Evolutionary conservation across 1,140 invertebrate genomes (phyloP).

Genomic region (Spodoptera litura): DNA sequence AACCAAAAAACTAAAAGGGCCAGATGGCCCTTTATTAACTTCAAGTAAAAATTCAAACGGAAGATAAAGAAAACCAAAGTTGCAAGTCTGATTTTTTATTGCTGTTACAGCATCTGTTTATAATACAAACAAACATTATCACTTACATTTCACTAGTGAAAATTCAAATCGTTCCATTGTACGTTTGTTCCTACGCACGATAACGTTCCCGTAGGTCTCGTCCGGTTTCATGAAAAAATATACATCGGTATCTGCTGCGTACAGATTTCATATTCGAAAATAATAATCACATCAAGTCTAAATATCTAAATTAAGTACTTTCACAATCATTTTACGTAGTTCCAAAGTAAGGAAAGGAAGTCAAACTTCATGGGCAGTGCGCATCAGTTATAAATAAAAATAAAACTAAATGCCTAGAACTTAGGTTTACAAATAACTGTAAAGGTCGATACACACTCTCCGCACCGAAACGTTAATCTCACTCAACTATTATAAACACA

Average conservation of each 20-base stretch:
- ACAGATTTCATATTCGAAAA: slow-evolving; percentile 60
- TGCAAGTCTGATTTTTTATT: slow-evolving; percentile 83
- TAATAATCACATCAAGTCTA: slow-evolving; percentile 68
- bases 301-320: slow-evolving; percentile 79
- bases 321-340: slow-evolving; percentile 55
- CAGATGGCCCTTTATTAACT: too few species aligned
- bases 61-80: slow-evolving; percentile 56
- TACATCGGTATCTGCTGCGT: slow-evolving; percentile 64
- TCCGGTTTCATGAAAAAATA: slow-evolving; percentile 72
- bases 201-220: slow-evolving; percentile 38
- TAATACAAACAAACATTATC: slow-evolving; percentile 83
- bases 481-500: slow-evolving; percentile 15
- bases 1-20: too few species aligned
- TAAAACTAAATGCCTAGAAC: slow-evolving; percentile 69
- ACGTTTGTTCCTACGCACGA: slow-evolving; percentile 60
- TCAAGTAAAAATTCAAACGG: too few species aligned
- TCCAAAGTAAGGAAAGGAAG: slow-evolving; percentile 62
- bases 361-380: slow-evolving; percentile 68
- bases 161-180: slow-evolving; percentile 76
- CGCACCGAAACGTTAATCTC: slow-evolving; percentile 13
- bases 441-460: slow-evolving; percentile 60
- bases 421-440: slow-evolving; percentile 67
- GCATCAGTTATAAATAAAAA: slow-evolving; percentile 58
- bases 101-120: slow-evolving; percentile 85
- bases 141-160: slow-evolving; percentile 80